phyloP scores from a whole-genome alignment of 1,140 invertebrate genomes.

The Scaptodrosophila lebanonensis region DNA sequence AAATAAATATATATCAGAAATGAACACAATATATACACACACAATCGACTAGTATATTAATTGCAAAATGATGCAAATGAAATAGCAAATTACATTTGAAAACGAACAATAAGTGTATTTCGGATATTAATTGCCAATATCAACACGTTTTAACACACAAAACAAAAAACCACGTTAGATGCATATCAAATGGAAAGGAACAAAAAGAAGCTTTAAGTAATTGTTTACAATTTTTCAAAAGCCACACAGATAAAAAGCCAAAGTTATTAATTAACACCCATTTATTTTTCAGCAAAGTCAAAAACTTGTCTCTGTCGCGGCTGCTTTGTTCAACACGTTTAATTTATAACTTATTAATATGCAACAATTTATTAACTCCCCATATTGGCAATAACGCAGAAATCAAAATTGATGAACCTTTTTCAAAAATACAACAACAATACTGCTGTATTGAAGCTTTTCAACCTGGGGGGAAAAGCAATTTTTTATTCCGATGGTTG shows the following conservation, averaged over 20 bases:
- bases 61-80: conserved; percentile 63
- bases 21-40: neutral
- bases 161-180: conserved; percentile 50
- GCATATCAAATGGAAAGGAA: conserved; percentile 7
- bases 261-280: conserved; percentile 64
- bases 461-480: no score
- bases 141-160: conserved; percentile 58
- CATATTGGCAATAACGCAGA: neutral
- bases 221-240: conserved; percentile 37
- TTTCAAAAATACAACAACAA: no score
- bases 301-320: conserved; percentile 32
- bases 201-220: conserved; percentile 3
- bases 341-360: conserved; percentile 54
- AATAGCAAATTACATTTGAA: conserved; percentile 33
- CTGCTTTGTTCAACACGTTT: conserved; percentile 42
- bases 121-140: conserved; percentile 66
- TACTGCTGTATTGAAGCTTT: no score
- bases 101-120: conserved; percentile 12
- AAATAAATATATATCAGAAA: conserved; percentile 47
- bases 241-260: neutral
- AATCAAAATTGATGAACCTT: neutral
- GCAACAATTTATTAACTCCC: conserved; percentile 11
- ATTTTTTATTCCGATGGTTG: no score
- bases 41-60: conserved; percentile 51
- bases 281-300: conserved; percentile 46